Percentiles rank a stretch among this genome's conserved stretches.
phyloP scores from a whole-genome alignment of 1,140 invertebrate species.

The Carcinoscorpius rotundicauda region DNA sequence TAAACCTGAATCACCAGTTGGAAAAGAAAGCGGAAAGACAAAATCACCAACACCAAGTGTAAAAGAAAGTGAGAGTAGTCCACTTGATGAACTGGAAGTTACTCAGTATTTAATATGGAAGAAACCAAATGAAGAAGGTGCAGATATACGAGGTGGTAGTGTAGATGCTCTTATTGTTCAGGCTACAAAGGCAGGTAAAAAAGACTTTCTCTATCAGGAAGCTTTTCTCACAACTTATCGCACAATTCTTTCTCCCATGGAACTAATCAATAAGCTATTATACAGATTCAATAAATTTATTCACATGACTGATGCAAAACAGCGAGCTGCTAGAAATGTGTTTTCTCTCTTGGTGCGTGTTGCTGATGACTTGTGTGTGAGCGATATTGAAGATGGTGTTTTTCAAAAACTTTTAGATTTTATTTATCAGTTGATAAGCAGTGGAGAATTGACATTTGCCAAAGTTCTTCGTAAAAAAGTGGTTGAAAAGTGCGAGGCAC shows the following conservation, averaged over 20 bases:
- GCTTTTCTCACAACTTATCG: slow-evolving; percentile 93
- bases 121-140: slow-evolving; percentile 61
- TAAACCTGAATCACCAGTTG: not conserved
- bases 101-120: slow-evolving; percentile 60
- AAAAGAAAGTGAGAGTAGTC: slow-evolving; percentile 16
- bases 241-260: slow-evolving; percentile 80
- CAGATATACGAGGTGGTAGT: slow-evolving; percentile 76
- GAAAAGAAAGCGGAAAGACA: too few relatives aligned
- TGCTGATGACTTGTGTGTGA: slow-evolving; percentile 78
- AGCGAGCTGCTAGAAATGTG: slow-evolving; percentile 68
- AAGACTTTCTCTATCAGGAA: slow-evolving; percentile 92
- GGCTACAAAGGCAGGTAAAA: slow-evolving; percentile 81
- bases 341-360: slow-evolving; percentile 81
- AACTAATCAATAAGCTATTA: slow-evolving; percentile 75
- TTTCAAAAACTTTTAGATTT: slow-evolving; percentile 58
- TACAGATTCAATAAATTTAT: slow-evolving; percentile 73
- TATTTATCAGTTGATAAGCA: slow-evolving; percentile 73
- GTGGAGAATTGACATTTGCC: slow-evolving; percentile 72
- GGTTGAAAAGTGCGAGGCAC: slow-evolving; percentile 67
- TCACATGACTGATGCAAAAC: slow-evolving; percentile 35
- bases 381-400: slow-evolving; percentile 47
- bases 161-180: slow-evolving; percentile 84
- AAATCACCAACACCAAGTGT: too few relatives aligned
- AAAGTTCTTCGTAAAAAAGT: slow-evolving; percentile 78
- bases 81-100: slow-evolving; percentile 68